Percentiles rank a stretch among this genome's conserved stretches.
These are phyloP conservation scores for Pollenia amentaria DNA, from an alignment of 2,888 invertebrate species.

Conservation along the genomic window DNA sequence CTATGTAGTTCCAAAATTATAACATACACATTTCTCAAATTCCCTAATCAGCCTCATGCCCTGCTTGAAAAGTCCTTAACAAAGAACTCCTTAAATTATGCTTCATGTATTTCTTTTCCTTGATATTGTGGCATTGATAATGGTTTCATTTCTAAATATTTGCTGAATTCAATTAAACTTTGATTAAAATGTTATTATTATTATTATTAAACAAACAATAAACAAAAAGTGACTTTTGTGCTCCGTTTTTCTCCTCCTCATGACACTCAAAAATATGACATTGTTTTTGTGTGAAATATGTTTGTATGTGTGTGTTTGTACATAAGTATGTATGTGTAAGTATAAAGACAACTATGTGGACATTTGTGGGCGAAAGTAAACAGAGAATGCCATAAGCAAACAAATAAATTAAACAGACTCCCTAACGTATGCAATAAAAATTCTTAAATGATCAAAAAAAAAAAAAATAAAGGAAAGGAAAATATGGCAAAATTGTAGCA, in stretches of 20 bases:
- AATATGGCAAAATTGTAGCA: slow-evolving; percentile 2
- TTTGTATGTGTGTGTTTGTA: neutral
- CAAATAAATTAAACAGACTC: slow-evolving; percentile 69
- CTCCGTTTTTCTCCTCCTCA: neutral
- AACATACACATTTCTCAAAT: too few species aligned
- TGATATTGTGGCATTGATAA: slow-evolving; percentile 27
- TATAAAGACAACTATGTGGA: neutral
- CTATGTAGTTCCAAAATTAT: too few species aligned
- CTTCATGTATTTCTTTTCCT: slow-evolving; percentile 2
- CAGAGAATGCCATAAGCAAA: slow-evolving; percentile 64
- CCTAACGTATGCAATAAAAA: slow-evolving; percentile 68
- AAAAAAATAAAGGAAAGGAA: neutral
- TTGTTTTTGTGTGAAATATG: neutral
- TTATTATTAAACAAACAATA: slow-evolving; percentile 67
- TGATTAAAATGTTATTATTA: slow-evolving; percentile 65
- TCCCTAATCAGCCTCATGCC: too few species aligned
- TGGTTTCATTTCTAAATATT: slow-evolving; percentile 49
- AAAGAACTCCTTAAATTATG: slow-evolving; percentile 43
- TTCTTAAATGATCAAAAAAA: slow-evolving; percentile 30
- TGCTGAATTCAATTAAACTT: slow-evolving; percentile 66
- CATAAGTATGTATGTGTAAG: neutral
- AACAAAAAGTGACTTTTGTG: slow-evolving; percentile 52
- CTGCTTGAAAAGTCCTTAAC: neutral
- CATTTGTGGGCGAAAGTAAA: slow-evolving; percentile 41
- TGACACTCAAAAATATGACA: neutral